These are phyloP conservation scores for Proteles cristata DNA, from an alignment of 2,113 vertebrate species.

Conservation along the genomic window DNA sequence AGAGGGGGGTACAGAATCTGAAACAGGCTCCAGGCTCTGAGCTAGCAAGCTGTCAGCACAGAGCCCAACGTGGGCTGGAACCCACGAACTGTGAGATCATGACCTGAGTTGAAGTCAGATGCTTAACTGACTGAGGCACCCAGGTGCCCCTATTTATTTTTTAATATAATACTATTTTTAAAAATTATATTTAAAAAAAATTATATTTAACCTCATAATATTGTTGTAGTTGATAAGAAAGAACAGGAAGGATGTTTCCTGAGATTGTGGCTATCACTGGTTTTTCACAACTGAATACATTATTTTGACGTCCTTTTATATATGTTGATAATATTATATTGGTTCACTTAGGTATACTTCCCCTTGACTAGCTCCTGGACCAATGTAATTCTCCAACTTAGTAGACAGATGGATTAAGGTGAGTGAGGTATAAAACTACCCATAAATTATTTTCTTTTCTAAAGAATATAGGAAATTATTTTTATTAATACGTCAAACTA, in stretches of 20 bases:
- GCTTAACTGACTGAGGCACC: too few relatives aligned
- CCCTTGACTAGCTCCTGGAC: background rate
- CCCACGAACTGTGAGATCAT: too few relatives aligned
- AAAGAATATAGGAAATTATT: background rate
- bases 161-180: background rate
- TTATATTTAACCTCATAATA: background rate
- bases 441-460: background rate
- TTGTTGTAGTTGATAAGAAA: background rate
- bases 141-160: background rate
- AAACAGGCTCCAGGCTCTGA: too few relatives aligned
- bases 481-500: background rate
- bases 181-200: background rate
- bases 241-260: background rate
- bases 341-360: background rate
- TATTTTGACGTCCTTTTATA: background rate
- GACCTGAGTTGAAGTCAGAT: too few relatives aligned
- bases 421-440: background rate
- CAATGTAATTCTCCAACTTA: background rate
- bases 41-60: too few relatives aligned
- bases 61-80: too few relatives aligned
- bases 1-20: too few relatives aligned
- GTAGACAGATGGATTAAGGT: background rate
- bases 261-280: background rate
- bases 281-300: background rate
- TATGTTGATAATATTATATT: background rate